Evolutionary conservation across 2,888 invertebrate genomes (phyloP), one percentile per base, ranked within the genome.

Genomic region (Chalcosyrphus nemorum): DNA sequence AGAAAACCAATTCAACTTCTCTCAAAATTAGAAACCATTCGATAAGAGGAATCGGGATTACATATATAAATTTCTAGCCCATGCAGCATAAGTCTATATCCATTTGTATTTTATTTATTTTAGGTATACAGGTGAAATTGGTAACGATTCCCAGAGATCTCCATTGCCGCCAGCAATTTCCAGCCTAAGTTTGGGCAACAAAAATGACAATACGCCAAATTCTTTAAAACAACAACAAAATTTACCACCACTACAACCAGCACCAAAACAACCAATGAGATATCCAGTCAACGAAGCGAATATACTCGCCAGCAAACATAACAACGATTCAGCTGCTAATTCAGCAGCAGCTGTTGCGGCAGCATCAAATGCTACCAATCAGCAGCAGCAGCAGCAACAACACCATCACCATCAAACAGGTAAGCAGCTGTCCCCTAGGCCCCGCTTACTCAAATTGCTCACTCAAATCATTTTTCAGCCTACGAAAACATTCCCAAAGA

Each of bases 401-500:
- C 88, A 82, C 52, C 88, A 81, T 61, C 86, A 80, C 75, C 88
- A 88, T 75, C 87, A 86, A 85, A 87, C 89, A 88, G 89, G 90
- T 90, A 88, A 88, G 88, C 89, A 88, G 89, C 88, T 88, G 78
- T 86, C 89, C 86, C 88, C 89, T 86, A 88, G 90, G 88, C 89
- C 89, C 86, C 88, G 89, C 88, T 88, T 91, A 88, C 88, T 90
- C 86, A 91, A 90, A 89, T 89, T 91, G 91, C 88, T 90, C 87
- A 90, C 89, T 90, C 89, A 90, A 88, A 90, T 90, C 81, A 91
- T 90, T 89, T 91, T 91, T 89, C 90, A 92, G 92, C 91, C 88
- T 91, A 91, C 90, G 91, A 92, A 90, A 92, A 92, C 91, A 91
- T 92, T 91, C 91, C 91, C 89, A 91, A 92, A 91, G 91, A 91